Base-by-base conservation (phyloP, 2,113 vertebrate genomes). In the Gila orcuttii region DNA sequence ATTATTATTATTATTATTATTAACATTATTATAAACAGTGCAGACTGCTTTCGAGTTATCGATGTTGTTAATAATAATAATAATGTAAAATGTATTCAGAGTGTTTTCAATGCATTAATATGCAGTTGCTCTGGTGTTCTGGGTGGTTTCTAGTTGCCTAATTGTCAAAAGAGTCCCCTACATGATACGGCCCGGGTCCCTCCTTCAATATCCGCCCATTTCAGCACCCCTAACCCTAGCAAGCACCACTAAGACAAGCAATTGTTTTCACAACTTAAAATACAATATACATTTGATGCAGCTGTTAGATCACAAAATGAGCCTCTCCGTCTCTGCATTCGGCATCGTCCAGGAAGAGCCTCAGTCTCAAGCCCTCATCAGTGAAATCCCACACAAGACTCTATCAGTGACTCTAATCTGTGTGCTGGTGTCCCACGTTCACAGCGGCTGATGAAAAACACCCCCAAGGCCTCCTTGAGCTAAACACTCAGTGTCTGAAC, bases 341-440 rank as follows among this genome's bases (percentile, higher is more conserved):
- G 13, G 55, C 55, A 60, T 79, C 1, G 11, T 45, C 33, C n/a
- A 2, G 23, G 33, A 42, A 25, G 55, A 79, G 55, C 13, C 62
- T 47, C 50, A 23, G 31, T n/a, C n/a, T 59, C 33, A 60, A 57
- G 25, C 82, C 60, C 25, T 13, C 50, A 55, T 88, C 79, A 83
- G 95, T 95, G 0, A 94, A 95, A 90, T 95, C 89, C 88, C 96
- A 94, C 0, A 79, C 45, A 76, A 19, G 10, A 31, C 21, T 50
- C 33, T 31, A 57, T 78, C 80, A 60, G 66, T 47, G 57, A 81
- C 62, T 84, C 19, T 79, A 87, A 87, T 87, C 45, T 55, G 36
- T 28, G n/a, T 28, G 79, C 81, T 66, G 10, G 79, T 45, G 66
- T 50, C 59, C 78, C 7, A 13, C 15, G 6, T 55, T 87, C 80